A percentile compares a stretch with the other conserved stretches of the same genome.
Evolutionary conservation across 2,113 vertebrate genomes (phyloP).

Genomic region (Brachirus orientalis): DNA sequence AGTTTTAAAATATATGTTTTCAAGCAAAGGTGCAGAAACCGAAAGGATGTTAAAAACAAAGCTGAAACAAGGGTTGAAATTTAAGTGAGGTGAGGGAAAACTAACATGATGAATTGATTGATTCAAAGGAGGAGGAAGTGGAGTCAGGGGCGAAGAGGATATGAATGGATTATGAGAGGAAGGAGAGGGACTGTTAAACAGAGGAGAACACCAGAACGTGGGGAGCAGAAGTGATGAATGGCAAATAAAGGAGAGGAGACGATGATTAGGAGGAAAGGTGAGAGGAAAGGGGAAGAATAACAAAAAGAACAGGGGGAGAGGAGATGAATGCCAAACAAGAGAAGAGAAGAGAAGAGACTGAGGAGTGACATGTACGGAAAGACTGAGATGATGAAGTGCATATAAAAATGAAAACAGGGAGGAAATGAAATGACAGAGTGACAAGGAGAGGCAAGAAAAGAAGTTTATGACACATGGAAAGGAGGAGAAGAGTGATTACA

Average conservation of each 20-base stretch:
- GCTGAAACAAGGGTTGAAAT: background rate
- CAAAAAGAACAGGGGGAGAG: slow-evolving; percentile 25
- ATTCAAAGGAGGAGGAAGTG: slow-evolving; percentile 1
- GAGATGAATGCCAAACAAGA: slow-evolving; percentile 36
- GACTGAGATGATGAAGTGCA: slow-evolving; percentile 8
- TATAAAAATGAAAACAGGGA: background rate
- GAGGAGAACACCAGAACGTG: slow-evolving; percentile 2
- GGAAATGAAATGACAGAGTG: slow-evolving; percentile 34
- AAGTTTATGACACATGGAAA: slow-evolving; percentile 8
- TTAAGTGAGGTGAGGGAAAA: background rate
- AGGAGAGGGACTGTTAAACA: slow-evolving; percentile 28
- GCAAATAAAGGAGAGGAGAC: slow-evolving; percentile 42
- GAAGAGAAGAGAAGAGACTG: background rate
- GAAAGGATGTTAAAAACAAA: background rate
- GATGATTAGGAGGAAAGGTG: slow-evolving; percentile 48
- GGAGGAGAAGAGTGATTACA: slow-evolving; percentile 37
- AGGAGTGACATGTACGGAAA: background rate
- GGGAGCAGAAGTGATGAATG: slow-evolving; percentile 39
- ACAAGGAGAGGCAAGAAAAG: slow-evolving; percentile 18
- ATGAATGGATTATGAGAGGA: slow-evolving; percentile 7
- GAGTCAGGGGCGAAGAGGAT: slow-evolving; percentile 7
- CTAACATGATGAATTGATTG: slow-evolving; percentile 45
- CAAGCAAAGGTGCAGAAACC: no score
- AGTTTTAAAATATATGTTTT: no score
- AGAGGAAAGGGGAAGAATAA: slow-evolving; percentile 42